Conservation (phyloP, 2,888 invertebrate species). For the Lissocephala sabroskyi region DNA sequence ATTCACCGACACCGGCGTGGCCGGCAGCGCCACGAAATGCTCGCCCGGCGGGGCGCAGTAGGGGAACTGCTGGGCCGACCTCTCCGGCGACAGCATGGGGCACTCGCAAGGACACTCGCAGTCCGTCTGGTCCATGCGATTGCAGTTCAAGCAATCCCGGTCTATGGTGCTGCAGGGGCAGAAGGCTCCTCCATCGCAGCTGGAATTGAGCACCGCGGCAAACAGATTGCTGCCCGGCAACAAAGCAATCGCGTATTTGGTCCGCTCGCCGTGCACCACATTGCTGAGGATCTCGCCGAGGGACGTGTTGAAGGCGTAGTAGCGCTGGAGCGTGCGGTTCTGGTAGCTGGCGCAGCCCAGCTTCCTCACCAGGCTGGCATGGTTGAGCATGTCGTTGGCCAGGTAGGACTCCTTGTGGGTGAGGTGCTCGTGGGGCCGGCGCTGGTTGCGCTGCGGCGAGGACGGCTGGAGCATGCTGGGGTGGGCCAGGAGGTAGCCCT, state of each 20-base stretch:
- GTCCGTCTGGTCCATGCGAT: constrained; percentile 94
- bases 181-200: constrained; percentile 87
- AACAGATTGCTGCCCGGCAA: constrained; percentile 91
- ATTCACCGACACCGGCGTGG: constrained; percentile 72
- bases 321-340: constrained; percentile 88
- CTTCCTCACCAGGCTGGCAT: constrained; percentile 86
- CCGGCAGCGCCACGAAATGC: constrained; percentile 50
- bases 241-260: constrained; percentile 86
- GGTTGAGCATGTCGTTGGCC: constrained; percentile 91
- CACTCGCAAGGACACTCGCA: constrained; percentile 98
- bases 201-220: constrained; percentile 89
- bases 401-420: constrained; percentile 93
- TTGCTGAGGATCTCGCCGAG: constrained; percentile 84
- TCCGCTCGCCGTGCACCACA: constrained; percentile 88
- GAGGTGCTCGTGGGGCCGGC: constrained; percentile 86
- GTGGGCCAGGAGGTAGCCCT: constrained; percentile 91
- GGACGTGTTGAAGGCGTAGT: constrained; percentile 86
- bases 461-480: constrained; percentile 83
- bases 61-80: constrained; percentile 56
- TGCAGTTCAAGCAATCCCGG: constrained; percentile 90
- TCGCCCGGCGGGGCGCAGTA: constrained; percentile 69
- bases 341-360: constrained; percentile 87
- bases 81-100: constrained; percentile 72
- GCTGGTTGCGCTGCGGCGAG: constrained; percentile 74
- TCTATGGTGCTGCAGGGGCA: constrained; percentile 95